phyloP scores from a whole-genome alignment of 2,113 vertebrate genomes.

The Columbina picui region DNA sequence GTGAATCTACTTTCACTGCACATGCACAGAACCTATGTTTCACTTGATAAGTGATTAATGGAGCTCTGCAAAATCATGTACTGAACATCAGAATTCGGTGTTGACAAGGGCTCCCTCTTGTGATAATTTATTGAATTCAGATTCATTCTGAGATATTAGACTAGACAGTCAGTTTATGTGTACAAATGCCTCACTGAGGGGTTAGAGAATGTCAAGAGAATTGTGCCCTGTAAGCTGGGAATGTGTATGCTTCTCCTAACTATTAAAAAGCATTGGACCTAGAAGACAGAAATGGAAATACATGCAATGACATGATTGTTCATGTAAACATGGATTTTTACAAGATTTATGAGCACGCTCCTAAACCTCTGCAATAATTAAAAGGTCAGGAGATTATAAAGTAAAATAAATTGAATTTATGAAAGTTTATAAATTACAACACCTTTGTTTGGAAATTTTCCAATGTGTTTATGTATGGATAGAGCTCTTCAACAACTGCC shows the following conservation, averaged over 20 bases:
- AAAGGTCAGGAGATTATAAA: background rate
- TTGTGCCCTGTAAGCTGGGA: background rate
- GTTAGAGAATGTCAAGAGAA: background rate
- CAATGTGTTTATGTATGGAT: background rate
- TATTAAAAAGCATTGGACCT: background rate
- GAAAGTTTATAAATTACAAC: background rate
- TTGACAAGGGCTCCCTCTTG: slow-evolving; percentile 55
- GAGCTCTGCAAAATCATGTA: background rate
- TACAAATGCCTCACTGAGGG: background rate
- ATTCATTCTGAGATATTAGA: background rate
- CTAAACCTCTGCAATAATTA: background rate
- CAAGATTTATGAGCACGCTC: background rate
- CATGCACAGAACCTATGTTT: background rate
- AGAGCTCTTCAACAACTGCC: background rate
- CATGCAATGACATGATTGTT: background rate
- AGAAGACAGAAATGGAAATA: background rate
- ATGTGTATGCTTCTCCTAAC: background rate
- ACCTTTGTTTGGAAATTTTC: background rate
- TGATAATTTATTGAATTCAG: background rate
- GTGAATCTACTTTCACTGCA: background rate
- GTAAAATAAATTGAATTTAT: background rate
- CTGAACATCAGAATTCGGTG: background rate
- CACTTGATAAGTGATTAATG: background rate
- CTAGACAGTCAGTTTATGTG: background rate
- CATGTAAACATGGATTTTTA: background rate